These are phyloP conservation scores for Petrocephalus zakoni DNA, from an alignment of 2,113 vertebrate genomes.

Conservation along the genomic window DNA sequence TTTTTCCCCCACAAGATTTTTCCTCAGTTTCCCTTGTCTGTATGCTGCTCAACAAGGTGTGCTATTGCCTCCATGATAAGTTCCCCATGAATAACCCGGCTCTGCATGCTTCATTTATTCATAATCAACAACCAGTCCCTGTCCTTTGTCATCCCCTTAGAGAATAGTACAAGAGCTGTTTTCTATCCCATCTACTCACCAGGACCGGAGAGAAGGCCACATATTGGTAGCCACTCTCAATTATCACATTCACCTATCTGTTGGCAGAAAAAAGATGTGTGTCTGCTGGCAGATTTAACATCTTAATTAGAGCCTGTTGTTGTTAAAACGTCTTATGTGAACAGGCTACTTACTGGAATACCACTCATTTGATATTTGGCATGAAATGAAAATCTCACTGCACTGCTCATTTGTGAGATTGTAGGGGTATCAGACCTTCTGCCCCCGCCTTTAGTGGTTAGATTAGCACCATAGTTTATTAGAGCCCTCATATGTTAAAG, in stretches of 20 bases:
- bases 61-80: neutral
- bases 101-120: constrained; percentile 19
- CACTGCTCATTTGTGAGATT: neutral
- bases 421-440: neutral
- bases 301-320: neutral
- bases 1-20: neutral
- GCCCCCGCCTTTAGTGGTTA: neutral
- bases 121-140: constrained; percentile 15
- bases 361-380: neutral
- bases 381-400: neutral
- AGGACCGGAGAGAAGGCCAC: neutral
- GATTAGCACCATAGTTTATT: constrained; percentile 11
- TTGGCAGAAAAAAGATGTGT: neutral
- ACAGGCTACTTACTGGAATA: neutral
- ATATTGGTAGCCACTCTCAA: neutral
- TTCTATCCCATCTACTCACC: constrained; percentile 6
- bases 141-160: neutral
- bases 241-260: neutral
- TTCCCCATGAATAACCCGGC: neutral
- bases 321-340: neutral
- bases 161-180: neutral
- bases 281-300: neutral
- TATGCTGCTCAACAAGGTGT: neutral
- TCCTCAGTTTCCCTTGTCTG: neutral
- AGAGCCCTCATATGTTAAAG: neutral